Conservation (phyloP, 2,888 invertebrate species). For the Hyppa rectilinea region DNA sequence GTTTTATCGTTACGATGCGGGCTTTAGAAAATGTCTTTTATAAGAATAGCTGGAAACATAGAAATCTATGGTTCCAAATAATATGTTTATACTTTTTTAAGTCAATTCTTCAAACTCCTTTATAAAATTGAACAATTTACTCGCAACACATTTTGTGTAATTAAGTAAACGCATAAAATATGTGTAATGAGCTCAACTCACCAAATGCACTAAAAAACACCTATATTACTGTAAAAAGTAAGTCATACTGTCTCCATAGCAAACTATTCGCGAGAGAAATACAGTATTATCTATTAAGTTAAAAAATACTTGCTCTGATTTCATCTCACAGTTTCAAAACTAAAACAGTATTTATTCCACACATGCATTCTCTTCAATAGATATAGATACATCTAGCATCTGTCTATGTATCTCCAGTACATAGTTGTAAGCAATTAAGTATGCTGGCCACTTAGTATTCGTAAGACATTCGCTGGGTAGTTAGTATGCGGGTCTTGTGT, state of each 20-base stretch:
- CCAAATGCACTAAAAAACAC: background rate
- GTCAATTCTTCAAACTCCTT: background rate
- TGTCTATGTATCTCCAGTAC: constrained; percentile 37
- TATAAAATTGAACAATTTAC: background rate
- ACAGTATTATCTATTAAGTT: background rate
- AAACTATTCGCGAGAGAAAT: background rate
- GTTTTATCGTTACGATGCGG: constrained; percentile 52
- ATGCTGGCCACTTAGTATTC: constrained; percentile 70
- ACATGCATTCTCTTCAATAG: background rate
- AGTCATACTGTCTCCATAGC: background rate
- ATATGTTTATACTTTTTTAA: no score
- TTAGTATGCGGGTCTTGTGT: constrained; percentile 69
- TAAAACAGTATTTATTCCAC: background rate
- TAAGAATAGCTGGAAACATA: background rate
- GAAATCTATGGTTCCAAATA: no score
- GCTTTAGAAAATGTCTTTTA: constrained; percentile 10
- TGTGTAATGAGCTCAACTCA: background rate
- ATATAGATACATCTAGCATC: constrained; percentile 2
- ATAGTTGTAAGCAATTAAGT: constrained; percentile 67
- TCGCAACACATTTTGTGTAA: background rate
- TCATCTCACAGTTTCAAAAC: background rate
- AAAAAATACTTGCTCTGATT: no score
- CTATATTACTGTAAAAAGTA: background rate
- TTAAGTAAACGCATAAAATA: background rate
- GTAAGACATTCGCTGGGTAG: constrained; percentile 56